phyloP scores from a whole-genome alignment of 2,888 invertebrate species.

The Hydriomena furcata region DNA sequence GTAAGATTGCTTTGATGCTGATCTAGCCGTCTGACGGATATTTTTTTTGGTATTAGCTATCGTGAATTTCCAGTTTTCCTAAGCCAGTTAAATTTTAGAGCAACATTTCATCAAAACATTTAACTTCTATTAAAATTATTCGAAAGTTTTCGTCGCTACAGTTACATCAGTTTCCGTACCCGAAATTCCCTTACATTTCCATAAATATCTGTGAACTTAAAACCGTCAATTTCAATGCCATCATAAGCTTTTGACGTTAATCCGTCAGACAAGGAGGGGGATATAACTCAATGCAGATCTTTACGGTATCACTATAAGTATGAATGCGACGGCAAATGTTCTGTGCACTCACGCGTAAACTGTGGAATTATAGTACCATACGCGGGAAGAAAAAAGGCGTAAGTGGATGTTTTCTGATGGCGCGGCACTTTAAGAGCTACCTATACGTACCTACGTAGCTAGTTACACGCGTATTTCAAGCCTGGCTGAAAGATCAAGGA shows the following conservation, averaged over 20 bases:
- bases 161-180: constrained; percentile 33
- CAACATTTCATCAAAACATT: constrained; percentile 13
- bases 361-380: constrained; percentile 68
- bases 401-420: constrained; percentile 41
- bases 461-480: constrained; percentile 3
- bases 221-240: constrained; percentile 72
- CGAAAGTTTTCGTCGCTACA: constrained; percentile 16
- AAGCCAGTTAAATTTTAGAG: background rate
- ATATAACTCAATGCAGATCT: constrained; percentile 66
- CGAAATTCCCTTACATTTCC: constrained; percentile 51
- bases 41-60: background rate
- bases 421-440: constrained; percentile 2
- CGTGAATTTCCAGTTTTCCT: background rate
- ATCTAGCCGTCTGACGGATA: no score
- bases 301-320: constrained; percentile 57
- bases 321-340: constrained; percentile 76
- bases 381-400: constrained; percentile 58
- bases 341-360: constrained; percentile 79
- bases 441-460: background rate
- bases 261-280: constrained; percentile 65
- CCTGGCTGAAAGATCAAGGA: background rate
- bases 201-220: constrained; percentile 61
- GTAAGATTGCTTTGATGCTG: no score
- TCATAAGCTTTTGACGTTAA: constrained; percentile 77
- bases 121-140: constrained; percentile 17